Conservation (phyloP, 2,797 vertebrate species). For the Acanthornis magna region DNA sequence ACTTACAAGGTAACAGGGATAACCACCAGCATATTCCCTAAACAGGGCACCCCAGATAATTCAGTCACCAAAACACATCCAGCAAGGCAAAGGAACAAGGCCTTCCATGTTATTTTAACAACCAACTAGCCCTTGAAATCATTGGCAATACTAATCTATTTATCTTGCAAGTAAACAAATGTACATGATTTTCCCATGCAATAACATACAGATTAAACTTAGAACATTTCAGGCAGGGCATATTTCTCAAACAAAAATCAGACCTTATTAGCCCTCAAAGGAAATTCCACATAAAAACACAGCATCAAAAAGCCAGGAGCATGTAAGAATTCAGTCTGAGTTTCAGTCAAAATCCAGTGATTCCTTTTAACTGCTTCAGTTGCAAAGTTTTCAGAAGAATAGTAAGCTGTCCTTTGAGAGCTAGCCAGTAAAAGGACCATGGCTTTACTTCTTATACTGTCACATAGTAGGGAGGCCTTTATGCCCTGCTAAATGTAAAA, state of each 20-base stretch:
- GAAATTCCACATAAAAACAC: background rate
- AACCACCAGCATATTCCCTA: background rate
- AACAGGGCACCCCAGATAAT: background rate
- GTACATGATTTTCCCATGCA: background rate
- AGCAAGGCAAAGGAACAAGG: background rate
- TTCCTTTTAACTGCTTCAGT: background rate
- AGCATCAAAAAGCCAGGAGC: background rate
- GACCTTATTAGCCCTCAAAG: background rate
- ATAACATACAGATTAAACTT: background rate
- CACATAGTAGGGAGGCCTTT: background rate
- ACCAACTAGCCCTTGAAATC: background rate
- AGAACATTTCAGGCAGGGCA: background rate
- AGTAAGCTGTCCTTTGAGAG: background rate
- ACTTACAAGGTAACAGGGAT: background rate
- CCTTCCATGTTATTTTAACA: background rate
- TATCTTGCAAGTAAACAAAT: background rate
- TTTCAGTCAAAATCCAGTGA: background rate
- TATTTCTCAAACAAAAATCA: conserved; percentile 7
- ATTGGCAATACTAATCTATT: background rate
- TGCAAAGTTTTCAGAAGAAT: background rate
- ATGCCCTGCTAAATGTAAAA: background rate
- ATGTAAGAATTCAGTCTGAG: background rate
- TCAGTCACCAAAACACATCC: background rate
- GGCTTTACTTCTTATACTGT: background rate
- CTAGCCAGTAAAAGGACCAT: background rate